Conservation (phyloP, 2,888 invertebrate genomes). For the Laspeyria flexula region DNA sequence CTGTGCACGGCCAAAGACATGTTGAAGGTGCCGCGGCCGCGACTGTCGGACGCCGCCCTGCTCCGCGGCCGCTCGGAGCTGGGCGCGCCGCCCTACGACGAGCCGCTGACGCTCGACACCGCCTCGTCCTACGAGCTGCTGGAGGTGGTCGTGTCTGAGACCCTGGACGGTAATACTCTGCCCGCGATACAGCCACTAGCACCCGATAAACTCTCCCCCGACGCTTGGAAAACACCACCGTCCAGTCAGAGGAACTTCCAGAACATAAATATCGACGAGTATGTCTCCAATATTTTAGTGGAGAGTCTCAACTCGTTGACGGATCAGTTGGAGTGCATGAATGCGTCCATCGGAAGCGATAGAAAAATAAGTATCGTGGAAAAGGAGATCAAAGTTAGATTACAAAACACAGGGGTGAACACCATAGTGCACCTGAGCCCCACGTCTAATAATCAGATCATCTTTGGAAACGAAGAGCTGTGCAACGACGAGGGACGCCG, state of each 20-base stretch:
- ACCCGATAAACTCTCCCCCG: conserved; percentile 25
- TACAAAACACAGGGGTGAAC: conserved; percentile 80
- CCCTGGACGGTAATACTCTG: conserved; percentile 49
- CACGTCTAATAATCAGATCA: conserved; percentile 79
- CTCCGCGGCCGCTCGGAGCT: conserved; percentile 54
- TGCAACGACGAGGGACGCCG: conserved; percentile 55
- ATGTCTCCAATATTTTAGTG: conserved; percentile 81
- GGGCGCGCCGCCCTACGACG: conserved; percentile 55
- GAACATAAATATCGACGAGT: conserved; percentile 76
- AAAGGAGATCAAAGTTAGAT: conserved; percentile 81
- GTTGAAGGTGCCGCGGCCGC: conserved; percentile 13
- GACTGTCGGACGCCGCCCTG: conserved; percentile 37
- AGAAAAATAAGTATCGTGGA: conserved; percentile 77
- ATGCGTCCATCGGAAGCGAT: conserved; percentile 68
- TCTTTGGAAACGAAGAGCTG: conserved; percentile 79
- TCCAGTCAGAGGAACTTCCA: conserved; percentile 27
- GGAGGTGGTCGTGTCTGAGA: conserved; percentile 79
- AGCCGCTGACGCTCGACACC: conserved; percentile 49
- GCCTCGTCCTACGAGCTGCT: conserved; percentile 69
- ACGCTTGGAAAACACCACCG: conserved; percentile 31
- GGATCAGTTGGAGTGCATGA: conserved; percentile 78
- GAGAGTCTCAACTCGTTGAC: conserved; percentile 81
- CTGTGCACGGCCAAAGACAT: conserved; percentile 60
- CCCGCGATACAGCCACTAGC: conserved; percentile 12
- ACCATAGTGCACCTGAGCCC: conserved; percentile 81